Conservation (phyloP, 2,888 invertebrate species). For the Pristionchus arcanus region DNA sequence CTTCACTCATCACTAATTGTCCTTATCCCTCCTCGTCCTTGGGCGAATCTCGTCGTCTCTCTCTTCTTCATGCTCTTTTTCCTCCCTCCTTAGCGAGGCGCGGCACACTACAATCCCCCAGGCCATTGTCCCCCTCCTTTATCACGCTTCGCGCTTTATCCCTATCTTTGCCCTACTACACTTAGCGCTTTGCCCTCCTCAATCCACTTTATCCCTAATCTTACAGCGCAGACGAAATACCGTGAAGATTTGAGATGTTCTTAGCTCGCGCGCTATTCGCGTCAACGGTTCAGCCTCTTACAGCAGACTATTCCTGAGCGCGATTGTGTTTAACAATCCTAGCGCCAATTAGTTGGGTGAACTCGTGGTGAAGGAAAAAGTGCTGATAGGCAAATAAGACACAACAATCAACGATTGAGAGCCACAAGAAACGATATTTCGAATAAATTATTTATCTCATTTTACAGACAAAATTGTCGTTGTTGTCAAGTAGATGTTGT, state of each 20-base stretch:
- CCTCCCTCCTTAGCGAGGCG: not conserved
- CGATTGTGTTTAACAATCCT: not conserved
- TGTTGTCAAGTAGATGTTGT: not conserved
- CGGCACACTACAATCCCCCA: conserved; percentile 27
- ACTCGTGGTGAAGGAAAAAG: not conserved
- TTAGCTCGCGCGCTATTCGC: not conserved
- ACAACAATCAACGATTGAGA: not conserved
- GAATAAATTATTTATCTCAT: not conserved
- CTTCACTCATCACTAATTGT: not conserved
- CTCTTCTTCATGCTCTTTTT: conserved; percentile 37
- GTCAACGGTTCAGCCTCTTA: conserved; percentile 17
- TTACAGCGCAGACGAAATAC: not conserved
- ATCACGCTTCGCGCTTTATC: conserved; percentile 48
- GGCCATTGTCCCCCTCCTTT: not conserved
- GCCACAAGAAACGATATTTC: not conserved
- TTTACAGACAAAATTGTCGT: not conserved
- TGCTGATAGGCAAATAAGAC: not conserved
- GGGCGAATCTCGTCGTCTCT: conserved; percentile 17
- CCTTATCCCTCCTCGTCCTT: conserved; percentile 4
- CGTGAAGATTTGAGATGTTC: not conserved
- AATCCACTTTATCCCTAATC: not conserved
- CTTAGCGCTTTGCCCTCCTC: not conserved
- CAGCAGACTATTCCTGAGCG: not conserved
- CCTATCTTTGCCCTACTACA: not conserved
- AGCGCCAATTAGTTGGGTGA: not conserved